Conservation (phyloP, 2,888 invertebrate species). For the Troilus luridus region DNA sequence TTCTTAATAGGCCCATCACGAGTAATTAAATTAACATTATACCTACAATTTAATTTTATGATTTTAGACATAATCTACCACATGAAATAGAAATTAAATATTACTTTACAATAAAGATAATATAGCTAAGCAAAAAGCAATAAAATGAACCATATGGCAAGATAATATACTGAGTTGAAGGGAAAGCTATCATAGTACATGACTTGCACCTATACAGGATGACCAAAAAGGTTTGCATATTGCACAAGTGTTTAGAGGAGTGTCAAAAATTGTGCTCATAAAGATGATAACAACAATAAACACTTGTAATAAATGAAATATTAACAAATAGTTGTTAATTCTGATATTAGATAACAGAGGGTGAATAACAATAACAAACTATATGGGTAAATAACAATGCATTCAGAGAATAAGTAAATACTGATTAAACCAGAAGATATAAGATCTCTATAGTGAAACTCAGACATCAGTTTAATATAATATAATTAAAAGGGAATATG, state of each 20-base stretch:
- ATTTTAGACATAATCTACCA: not conserved
- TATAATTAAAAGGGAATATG: not conserved
- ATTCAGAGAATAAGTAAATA: not conserved
- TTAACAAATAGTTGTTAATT: too few species aligned
- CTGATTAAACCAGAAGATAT: not conserved
- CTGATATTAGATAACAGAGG: too few species aligned
- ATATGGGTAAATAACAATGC: not conserved
- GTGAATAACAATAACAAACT: not conserved
- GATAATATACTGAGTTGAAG: too few species aligned
- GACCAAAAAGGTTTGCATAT: too few species aligned
- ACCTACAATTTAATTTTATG: slow-evolving; percentile 56
- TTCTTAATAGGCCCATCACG: slow-evolving; percentile 80
- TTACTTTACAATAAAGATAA: not conserved
- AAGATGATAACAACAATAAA: too few species aligned
- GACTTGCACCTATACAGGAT: too few species aligned
- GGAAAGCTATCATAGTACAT: too few species aligned
- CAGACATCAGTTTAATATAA: not conserved
- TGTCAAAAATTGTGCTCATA: too few species aligned
- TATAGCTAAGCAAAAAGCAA: not conserved
- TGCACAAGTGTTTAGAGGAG: too few species aligned
- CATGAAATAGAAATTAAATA: not conserved
- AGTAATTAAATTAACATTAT: slow-evolving; percentile 76
- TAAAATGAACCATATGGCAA: not conserved
- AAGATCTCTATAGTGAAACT: not conserved
- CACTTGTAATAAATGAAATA: too few species aligned